These are phyloP conservation scores for Otolemur garnettii DNA, from an alignment of 2,113 vertebrate species.

Conservation along the genomic window DNA sequence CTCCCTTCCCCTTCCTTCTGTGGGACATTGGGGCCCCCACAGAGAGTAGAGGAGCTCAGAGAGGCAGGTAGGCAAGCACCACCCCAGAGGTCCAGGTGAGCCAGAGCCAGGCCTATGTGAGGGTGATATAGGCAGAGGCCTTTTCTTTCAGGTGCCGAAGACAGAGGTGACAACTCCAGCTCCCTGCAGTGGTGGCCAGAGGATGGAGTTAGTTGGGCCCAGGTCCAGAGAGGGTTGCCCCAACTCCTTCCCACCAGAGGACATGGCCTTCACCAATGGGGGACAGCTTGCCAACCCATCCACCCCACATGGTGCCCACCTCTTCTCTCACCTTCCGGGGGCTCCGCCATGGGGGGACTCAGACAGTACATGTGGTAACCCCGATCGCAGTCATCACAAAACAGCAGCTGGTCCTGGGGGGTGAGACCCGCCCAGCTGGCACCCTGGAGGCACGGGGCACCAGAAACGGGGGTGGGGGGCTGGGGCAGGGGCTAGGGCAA, in stretches of 20 bases:
- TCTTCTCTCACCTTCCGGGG: conserved; percentile 92
- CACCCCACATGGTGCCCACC: background rate
- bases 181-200: conserved; percentile 87
- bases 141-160: conserved; percentile 97
- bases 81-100: conserved; percentile 66
- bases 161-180: conserved; percentile 97
- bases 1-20: background rate
- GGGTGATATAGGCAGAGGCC: conserved; percentile 96
- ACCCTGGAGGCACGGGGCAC: conserved; percentile 80
- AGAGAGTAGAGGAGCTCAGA: background rate
- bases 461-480: conserved; percentile 77
- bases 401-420: conserved; percentile 95
- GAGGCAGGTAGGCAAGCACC: conserved; percentile 70
- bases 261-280: background rate
- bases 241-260: background rate
- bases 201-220: background rate
- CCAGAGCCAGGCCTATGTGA: conserved; percentile 90
- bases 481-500: conserved; percentile 59
- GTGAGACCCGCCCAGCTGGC: conserved; percentile 84
- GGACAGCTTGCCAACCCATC: background rate
- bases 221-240: background rate
- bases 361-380: conserved; percentile 98
- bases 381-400: conserved; percentile 96
- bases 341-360: conserved; percentile 97
- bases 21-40: background rate